phyloP scores from a whole-genome alignment of 2,797 vertebrate species.

The Lepidocolaptes lacrymiger region DNA sequence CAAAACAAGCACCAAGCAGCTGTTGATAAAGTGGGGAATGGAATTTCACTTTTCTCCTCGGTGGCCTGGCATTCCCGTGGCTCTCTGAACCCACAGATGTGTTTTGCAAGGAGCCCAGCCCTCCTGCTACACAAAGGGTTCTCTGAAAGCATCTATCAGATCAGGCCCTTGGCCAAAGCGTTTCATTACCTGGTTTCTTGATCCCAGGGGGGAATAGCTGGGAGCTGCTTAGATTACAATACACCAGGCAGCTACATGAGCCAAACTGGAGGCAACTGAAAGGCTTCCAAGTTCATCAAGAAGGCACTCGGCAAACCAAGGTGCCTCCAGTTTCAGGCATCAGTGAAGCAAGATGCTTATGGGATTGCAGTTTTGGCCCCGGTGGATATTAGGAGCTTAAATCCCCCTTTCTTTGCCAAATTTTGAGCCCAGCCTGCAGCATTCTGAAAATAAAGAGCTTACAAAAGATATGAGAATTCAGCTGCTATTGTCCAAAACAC shows the following conservation, averaged over 20 bases:
- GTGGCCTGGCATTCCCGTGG: rapidly evolving
- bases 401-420: not conserved
- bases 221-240: slow-evolving; percentile 34
- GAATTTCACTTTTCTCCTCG: rapidly evolving
- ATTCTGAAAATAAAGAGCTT: not conserved
- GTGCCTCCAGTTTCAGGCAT: not conserved
- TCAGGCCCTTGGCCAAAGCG: slow-evolving; percentile 16
- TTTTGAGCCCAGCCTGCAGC: not conserved
- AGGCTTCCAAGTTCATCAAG: slow-evolving; percentile 25
- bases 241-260: not conserved
- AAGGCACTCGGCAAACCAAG: not conserved
- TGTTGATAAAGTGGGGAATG: not conserved
- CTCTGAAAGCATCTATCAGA: slow-evolving; percentile 42
- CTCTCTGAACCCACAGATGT: not conserved
- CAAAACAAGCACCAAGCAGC: rapidly evolving
- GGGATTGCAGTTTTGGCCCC: not conserved
- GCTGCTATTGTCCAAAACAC: not conserved
- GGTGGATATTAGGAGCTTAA: not conserved
- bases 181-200: slow-evolving; percentile 23
- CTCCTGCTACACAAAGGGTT: not conserved
- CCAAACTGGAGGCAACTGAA: slow-evolving; percentile 34
- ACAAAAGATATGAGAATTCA: not conserved
- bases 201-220: slow-evolving; percentile 19
- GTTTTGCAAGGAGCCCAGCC: not conserved
- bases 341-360: not conserved